Evolutionary conservation across 2,888 invertebrate species (phyloP).

Genomic region (Bugula neritina): DNA sequence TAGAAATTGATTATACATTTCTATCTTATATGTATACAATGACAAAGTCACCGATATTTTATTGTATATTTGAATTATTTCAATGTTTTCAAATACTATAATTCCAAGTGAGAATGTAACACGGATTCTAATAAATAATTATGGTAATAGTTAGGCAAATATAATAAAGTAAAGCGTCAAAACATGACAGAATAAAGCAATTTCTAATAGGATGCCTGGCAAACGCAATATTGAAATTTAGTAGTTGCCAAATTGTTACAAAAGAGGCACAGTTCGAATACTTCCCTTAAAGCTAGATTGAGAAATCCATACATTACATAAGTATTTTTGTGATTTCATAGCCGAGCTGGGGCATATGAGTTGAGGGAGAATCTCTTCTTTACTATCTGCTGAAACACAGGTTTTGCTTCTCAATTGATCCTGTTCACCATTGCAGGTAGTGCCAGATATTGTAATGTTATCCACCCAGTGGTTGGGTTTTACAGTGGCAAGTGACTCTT

Average conservation of each 20-base stretch:
- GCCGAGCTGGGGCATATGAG: constrained; percentile 7
- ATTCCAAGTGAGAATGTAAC: too few species aligned
- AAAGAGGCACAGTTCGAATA: background rate
- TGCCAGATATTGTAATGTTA: constrained; percentile 1
- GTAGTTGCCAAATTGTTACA: background rate
- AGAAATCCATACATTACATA: background rate
- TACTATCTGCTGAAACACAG: background rate
- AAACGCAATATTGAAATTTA: too few species aligned
- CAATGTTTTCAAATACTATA: too few species aligned
- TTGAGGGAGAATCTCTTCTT: background rate
- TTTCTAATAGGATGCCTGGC: too few species aligned
- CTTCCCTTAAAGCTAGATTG: background rate
- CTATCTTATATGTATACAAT: too few species aligned
- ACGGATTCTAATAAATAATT: too few species aligned
- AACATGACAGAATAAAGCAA: too few species aligned
- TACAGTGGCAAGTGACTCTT: background rate
- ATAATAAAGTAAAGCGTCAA: too few species aligned
- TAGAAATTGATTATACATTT: too few species aligned
- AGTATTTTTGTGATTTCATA: background rate
- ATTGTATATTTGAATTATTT: too few species aligned
- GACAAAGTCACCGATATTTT: too few species aligned
- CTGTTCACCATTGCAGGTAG: background rate
- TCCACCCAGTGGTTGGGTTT: constrained; percentile 4
- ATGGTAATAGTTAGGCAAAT: too few species aligned
- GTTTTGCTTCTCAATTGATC: background rate